Evolutionary conservation across 2,888 invertebrate species (phyloP).

Genomic region (Sinodicranocentrus sp.): DNA sequence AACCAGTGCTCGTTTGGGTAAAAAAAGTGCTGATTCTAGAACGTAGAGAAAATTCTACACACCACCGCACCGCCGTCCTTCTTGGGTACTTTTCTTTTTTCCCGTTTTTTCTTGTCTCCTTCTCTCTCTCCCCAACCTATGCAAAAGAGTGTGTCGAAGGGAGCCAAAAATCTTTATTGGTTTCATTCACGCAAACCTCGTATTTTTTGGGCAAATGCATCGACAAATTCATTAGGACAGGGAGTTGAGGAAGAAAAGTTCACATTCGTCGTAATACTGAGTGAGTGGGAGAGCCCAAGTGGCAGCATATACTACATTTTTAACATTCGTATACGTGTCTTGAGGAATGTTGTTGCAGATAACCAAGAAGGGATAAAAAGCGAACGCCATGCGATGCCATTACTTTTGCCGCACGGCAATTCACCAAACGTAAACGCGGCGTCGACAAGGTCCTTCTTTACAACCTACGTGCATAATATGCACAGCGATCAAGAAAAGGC

Average conservation of each 20-base stretch:
- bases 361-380: not conserved
- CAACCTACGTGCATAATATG: no score
- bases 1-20: not conserved
- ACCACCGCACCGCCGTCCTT: not conserved
- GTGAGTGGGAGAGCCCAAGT: not conserved
- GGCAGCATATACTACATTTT: conserved; percentile 7
- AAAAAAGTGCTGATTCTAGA: conserved; percentile 8
- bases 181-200: conserved; percentile 63
- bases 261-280: not conserved
- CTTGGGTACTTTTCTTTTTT: not conserved
- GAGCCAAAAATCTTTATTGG: conserved; percentile 52
- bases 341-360: not conserved
- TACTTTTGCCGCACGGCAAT: conserved; percentile 3
- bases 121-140: not conserved
- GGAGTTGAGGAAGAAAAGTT: not conserved
- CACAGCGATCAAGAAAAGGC: no score
- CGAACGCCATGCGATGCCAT: not conserved
- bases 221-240: conserved; percentile 45
- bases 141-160: conserved; percentile 12
- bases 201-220: conserved; percentile 49
- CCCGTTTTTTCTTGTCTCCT: not conserved
- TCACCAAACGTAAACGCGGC: not conserved
- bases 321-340: conserved; percentile 1
- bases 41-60: conserved; percentile 4
- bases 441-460: conserved; percentile 3